Evolutionary conservation across 2,113 vertebrate species (phyloP), one percentile per base, ranked within the genome.

Genomic region (Gymnocephalus cernua): DNA sequence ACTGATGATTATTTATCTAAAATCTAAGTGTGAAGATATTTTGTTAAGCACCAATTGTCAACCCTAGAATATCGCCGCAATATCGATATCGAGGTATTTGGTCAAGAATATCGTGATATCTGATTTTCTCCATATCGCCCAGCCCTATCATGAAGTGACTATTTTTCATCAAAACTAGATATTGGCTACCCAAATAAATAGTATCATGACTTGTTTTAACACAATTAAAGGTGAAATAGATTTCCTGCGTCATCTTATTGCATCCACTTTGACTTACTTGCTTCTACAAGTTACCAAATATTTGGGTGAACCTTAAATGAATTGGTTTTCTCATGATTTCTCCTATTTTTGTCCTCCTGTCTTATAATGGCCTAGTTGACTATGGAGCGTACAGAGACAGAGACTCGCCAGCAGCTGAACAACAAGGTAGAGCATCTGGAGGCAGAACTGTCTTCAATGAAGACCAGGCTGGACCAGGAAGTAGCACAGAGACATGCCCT

Each of bases 321-420:
- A 27, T 45, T 11, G 7, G 51, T 57, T 14, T 58, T 4, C 15
- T 27, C 3, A 9, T 38, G 10, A 61, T 29, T 23, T 12, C 1
- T 32, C 7, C 13, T 6, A 2, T 25, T 68, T 29, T 21, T 1
- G 3, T 25, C 4, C 6, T 64, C 35, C 15, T 72, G 18, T 77
- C 27, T 58, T 4, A 8, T 29, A 1, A 15, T 38, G 62, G 4
- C 62, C 1, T 51, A 96, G 98, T 93, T 98, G 82, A 97, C 96
- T 19, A 91, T 98, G 65, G 98, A 99, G 80, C 96, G 95, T n/a
- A 96, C 97, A 2, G 97, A 99, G 79, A 95, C 96, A 0, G 97
- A 98, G 86, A 96, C 95, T 23, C 97, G 95, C 29, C 98, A 99
- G 57, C 94, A 96, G 0, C 96, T 97, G n/a, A 96, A 89, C 83